Percentiles rank a stretch among this genome's conserved stretches.
These are phyloP conservation scores for Drosophila barbarae DNA, from an alignment of 2,888 invertebrate species.

Conservation along the genomic window DNA sequence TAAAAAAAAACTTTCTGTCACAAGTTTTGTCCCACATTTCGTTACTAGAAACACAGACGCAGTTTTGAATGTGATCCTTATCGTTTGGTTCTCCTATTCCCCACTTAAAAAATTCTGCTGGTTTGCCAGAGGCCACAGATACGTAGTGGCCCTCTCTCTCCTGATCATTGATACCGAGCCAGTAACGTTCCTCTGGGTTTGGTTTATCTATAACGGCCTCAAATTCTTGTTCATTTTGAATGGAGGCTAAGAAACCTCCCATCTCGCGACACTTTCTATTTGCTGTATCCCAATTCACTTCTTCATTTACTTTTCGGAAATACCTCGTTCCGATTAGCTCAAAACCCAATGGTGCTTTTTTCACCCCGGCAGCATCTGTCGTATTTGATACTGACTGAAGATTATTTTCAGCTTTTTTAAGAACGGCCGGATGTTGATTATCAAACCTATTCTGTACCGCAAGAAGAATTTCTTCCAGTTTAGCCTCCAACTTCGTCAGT, in stretches of 20 bases:
- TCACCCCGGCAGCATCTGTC: no score
- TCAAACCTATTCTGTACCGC: no score
- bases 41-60: neutral
- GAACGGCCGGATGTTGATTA: no score
- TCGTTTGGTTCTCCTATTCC: rapidly evolving
- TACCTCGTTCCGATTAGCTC: neutral
- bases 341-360: neutral
- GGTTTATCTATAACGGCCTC: neutral
- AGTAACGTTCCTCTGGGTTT: neutral
- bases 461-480: no score
- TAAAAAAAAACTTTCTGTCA: neutral
- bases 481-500: no score
- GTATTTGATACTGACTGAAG: no score
- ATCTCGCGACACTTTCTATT: neutral
- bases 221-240: neutral
- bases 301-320: neutral
- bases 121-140: neutral
- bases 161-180: neutral
- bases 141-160: neutral
- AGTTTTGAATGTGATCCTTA: neutral
- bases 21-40: no score
- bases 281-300: neutral
- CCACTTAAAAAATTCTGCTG: neutral
- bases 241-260: neutral
- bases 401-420: no score